A percentile compares a stretch with the other conserved stretches of the same genome.
phyloP scores from a whole-genome alignment of 1,140 invertebrate species.

The Triops cancriformis region DNA sequence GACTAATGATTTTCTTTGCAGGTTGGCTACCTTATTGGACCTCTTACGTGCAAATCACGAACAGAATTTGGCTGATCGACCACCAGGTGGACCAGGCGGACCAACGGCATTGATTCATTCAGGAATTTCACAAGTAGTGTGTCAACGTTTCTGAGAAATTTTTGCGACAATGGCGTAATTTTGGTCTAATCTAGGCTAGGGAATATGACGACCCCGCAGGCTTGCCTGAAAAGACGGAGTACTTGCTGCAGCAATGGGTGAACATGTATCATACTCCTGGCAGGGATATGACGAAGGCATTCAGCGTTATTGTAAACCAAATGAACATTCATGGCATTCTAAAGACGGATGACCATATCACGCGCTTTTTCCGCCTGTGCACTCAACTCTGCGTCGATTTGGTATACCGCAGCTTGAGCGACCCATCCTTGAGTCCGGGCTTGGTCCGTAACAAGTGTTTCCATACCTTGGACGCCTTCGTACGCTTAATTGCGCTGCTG shows the following conservation, averaged over 20 bases:
- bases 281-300: constrained; percentile 86
- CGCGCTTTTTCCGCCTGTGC: constrained; percentile 90
- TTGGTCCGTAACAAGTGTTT: constrained; percentile 84
- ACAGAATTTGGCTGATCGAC: constrained; percentile 54
- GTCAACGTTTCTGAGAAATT: background rate
- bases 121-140: constrained; percentile 53
- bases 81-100: constrained; percentile 47
- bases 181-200: constrained; percentile 50
- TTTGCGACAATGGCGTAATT: background rate
- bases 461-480: constrained; percentile 89
- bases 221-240: constrained; percentile 91
- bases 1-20: too few relatives aligned
- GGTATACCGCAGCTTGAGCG: constrained; percentile 69
- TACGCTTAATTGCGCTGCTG: constrained; percentile 83
- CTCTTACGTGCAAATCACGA: constrained; percentile 62
- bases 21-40: constrained; percentile 62
- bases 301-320: constrained; percentile 75
- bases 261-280: constrained; percentile 70
- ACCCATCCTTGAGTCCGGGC: constrained; percentile 47
- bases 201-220: constrained; percentile 91
- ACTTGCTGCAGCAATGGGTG: constrained; percentile 89
- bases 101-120: constrained; percentile 86
- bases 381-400: constrained; percentile 95
- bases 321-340: constrained; percentile 95
- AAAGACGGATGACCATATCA: constrained; percentile 95